Conservation (phyloP, 2,113 vertebrate species). For the Neolamprologus kungweensis region DNA sequence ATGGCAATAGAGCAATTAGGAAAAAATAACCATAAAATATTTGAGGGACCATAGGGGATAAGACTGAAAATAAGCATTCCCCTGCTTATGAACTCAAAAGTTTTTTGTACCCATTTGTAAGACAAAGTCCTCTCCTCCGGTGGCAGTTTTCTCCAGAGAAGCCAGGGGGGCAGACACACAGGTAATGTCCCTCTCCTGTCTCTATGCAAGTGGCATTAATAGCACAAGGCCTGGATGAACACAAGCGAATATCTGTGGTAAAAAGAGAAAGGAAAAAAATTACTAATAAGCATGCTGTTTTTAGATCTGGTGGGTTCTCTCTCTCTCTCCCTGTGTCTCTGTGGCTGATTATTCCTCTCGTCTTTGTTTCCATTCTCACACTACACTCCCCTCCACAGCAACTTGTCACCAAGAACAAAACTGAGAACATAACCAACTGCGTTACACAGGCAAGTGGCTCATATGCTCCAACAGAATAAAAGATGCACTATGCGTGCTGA, state of each 20-base stretch:
- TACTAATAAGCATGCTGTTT: not conserved
- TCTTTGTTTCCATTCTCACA: not conserved
- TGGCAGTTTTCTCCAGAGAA: conserved; percentile 79
- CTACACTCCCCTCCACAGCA: not conserved
- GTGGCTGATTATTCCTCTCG: not conserved
- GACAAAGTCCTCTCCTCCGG: conserved; percentile 74
- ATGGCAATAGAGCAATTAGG: not conserved
- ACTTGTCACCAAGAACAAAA: conserved; percentile 14
- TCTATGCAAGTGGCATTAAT: conserved; percentile 86
- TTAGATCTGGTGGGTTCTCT: not conserved
- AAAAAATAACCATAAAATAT: not conserved
- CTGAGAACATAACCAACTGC: not conserved
- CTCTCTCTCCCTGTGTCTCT: not conserved
- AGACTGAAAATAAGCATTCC: not conserved
- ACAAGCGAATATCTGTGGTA: conserved; percentile 76
- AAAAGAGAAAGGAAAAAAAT: not conserved
- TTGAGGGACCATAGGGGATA: not conserved
- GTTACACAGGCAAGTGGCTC: not conserved
- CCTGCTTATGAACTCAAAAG: not conserved
- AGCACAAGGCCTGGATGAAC: conserved; percentile 78
- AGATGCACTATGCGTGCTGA: not conserved
- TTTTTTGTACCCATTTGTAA: conserved; percentile 74
- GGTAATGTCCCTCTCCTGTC: conserved; percentile 75
- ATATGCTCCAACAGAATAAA: not conserved
- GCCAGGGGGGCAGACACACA: conserved; percentile 79